Percentiles rank a stretch among this genome's conserved stretches.
These are phyloP conservation scores for Brachyhypopomus gauderio DNA, from an alignment of 2,113 vertebrate genomes.

Conservation along the genomic window DNA sequence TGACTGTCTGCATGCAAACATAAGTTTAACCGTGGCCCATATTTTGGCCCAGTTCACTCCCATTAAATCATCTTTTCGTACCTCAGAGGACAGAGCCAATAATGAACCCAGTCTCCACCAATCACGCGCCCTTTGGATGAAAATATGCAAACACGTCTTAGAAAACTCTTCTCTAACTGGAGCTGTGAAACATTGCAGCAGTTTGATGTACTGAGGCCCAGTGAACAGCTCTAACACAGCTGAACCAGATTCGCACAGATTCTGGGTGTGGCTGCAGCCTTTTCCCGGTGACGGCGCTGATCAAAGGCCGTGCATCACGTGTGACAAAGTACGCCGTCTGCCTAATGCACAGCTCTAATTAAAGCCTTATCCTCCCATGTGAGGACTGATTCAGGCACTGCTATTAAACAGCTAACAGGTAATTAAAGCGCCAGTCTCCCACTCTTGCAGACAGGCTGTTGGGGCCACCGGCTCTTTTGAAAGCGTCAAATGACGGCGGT, in stretches of 20 bases:
- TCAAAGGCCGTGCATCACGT: slow-evolving; percentile 42
- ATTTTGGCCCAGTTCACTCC: slow-evolving; percentile 3
- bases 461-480: neutral
- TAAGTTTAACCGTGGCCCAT: neutral
- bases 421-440: slow-evolving; percentile 46
- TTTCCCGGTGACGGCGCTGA: slow-evolving; percentile 16
- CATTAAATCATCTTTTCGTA: neutral
- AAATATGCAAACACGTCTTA: neutral
- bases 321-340: slow-evolving; percentile 21
- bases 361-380: slow-evolving; percentile 23
- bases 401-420: slow-evolving; percentile 45
- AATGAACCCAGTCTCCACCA: neutral
- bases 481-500: neutral
- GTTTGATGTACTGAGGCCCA: neutral
- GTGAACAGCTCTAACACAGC: neutral
- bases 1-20: neutral
- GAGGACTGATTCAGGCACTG: slow-evolving; percentile 21
- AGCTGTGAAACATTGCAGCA: neutral
- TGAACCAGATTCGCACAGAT: neutral
- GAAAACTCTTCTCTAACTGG: neutral
- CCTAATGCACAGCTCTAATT: slow-evolving; percentile 40
- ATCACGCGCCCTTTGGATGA: neutral
- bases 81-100: neutral
- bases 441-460: slow-evolving; percentile 5
- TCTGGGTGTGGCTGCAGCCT: slow-evolving; percentile 21